Evolutionary conservation across 2,113 vertebrate species (phyloP), one percentile per base, ranked within the genome.

Genomic region (Ciconia stormi): DNA sequence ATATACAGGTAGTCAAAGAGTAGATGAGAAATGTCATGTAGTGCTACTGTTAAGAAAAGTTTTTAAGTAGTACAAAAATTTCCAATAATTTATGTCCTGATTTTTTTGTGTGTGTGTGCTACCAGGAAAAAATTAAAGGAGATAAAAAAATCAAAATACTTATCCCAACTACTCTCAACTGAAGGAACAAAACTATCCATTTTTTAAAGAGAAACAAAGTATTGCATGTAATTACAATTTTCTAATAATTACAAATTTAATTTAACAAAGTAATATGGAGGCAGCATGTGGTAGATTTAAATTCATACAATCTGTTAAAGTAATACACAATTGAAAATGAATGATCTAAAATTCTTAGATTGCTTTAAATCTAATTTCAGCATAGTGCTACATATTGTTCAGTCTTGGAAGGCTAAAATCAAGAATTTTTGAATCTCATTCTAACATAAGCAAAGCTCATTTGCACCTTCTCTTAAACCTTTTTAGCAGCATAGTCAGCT

Each of bases 401-500:
- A 94, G 50, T 91, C 58, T 69, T 72, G 66, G 66, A 93, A 91
- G 72, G 77, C 90, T 94, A 92, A 97, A 98, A 96, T 94, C 63
- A 96, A 90, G 38, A 82, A 84, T 70, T 61, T 76, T 83, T 87
- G 44, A 89, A 85, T 97, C 83, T 94, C 69, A 86, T 88, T 93
- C 84, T 93, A 82, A 62, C 50, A 87, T 83, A 94, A 96, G 90
- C 74, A 62, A 96, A 97, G 95, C 78, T 97, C 89, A 95, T 95
- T 92, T 96, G 93, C 44, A 97, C 55, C 82, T 91, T 66, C 3
- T 97, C 73, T 96, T 94, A 94, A 94, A 95, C 52, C 61, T 92
- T 97, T 96, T 95, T 97, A 98, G 96, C 97, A 98, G 98, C 98
- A 98, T 59, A 96, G 80, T 97, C 84, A 96, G 89, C 74, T 97